Evolutionary conservation across 1,140 invertebrate genomes (phyloP).

Genomic region (Drosophila asahinai): DNA sequence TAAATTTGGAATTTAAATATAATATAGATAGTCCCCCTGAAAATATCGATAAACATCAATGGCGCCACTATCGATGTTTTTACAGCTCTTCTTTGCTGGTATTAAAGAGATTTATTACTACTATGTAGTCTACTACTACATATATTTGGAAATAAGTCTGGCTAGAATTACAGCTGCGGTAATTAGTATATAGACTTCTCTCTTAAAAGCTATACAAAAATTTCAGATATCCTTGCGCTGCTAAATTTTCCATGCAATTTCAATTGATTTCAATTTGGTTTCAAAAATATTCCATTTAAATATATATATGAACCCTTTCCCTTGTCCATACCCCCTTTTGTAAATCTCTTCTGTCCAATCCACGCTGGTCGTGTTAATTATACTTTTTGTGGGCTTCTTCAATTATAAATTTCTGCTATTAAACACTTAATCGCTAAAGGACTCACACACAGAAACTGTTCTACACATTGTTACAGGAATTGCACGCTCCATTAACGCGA

Average conservation of each 20-base stretch:
- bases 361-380: slow-evolving; percentile 16
- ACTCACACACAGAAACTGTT: slow-evolving; percentile 11
- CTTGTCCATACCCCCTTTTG: no score
- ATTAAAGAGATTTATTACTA: neutral
- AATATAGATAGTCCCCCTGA: no score
- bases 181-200: neutral
- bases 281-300: slow-evolving; percentile 8
- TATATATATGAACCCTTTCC: neutral
- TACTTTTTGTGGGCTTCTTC: slow-evolving; percentile 4
- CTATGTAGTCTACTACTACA: neutral
- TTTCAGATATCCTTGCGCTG: slow-evolving; percentile 2
- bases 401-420: slow-evolving; percentile 27
- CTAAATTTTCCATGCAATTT: neutral
- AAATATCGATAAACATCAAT: no score
- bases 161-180: slow-evolving; percentile 4
- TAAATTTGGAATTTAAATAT: no score
- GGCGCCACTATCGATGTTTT: no score
- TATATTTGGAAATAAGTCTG: neutral
- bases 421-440: slow-evolving; percentile 25
- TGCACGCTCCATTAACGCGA: neutral
- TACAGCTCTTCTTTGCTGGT: no score
- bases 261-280: slow-evolving; percentile 1
- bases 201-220: slow-evolving; percentile 5
- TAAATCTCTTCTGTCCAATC: slow-evolving; percentile 4
- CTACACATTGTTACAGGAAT: slow-evolving; percentile 29